phyloP scores from a whole-genome alignment of 2,888 invertebrate species.

The Nebria salina region DNA sequence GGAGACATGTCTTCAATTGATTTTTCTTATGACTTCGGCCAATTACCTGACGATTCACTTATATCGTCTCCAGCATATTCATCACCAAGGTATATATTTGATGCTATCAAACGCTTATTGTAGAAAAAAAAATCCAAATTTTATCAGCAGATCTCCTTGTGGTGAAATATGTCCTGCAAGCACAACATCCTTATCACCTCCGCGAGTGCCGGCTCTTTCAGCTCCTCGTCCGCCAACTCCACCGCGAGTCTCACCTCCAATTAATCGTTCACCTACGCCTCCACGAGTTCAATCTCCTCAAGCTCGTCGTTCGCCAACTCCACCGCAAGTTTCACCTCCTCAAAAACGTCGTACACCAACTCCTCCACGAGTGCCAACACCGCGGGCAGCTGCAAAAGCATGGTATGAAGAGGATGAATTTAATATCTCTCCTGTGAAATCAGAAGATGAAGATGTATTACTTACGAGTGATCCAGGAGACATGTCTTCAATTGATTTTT shows the following conservation, averaged over 20 bases:
- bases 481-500: not conserved
- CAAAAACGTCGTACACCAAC: not conserved
- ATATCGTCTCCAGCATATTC: too few relatives aligned
- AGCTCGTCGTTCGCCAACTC: not conserved
- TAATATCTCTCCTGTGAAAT: not conserved
- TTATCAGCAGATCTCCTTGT: not conserved
- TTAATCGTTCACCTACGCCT: not conserved
- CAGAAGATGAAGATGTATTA: not conserved
- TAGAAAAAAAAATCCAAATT: too few relatives aligned
- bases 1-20: not conserved
- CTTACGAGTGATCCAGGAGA: not conserved
- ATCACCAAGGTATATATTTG: too few relatives aligned
- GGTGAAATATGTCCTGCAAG: not conserved
- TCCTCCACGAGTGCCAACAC: not conserved
- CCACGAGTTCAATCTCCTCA: not conserved
- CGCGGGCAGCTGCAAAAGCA: not conserved
- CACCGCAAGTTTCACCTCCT: not conserved
- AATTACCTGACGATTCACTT: too few relatives aligned
- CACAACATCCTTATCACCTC: not conserved
- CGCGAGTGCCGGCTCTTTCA: not conserved
- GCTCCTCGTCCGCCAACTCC: not conserved
- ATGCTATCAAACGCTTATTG: too few relatives aligned
- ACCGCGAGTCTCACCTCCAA: not conserved
- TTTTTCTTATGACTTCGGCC: too few relatives aligned
- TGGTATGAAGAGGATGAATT: not conserved